Evolutionary conservation across 2,888 invertebrate genomes (phyloP), one percentile per base, ranked within the genome.

Genomic region (Platycheirus rosarum): DNA sequence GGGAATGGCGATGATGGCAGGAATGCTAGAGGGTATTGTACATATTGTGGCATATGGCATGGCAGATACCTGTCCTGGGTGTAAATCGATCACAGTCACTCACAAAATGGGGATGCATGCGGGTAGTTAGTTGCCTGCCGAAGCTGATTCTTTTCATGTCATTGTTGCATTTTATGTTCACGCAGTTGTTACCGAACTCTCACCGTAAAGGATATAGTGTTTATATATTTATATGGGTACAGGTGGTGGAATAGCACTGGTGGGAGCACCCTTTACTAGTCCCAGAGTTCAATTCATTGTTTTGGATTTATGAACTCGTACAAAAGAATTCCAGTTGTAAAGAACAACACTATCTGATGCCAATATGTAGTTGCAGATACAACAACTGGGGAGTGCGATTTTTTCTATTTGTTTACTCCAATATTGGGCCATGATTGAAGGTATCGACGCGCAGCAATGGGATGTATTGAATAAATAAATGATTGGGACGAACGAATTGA

Each of bases 71-170:
- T 82, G 76, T 60, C 35, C 35, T 23, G 29, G 32, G 68, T 77
- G 63, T 53, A 71, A 82, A 82, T 82, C 82, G 68, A 82, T 82
- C 82, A 82, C 68, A 77, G 62, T 71, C 70, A 53, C 48, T 80
- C 48, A 48, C 20, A 37, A 44, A 55, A 42, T 70, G 46, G 46
- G 20, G 37, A 13, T 40, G 8, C 13, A 46, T 11, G 7, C 8
- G 13, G 9, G n/a, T n/a, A n/a, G n/a, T n/a, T n/a, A 14, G 11
- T 2, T 5, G n/a, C 18, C 9, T 35, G 57, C 23, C 63, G 23
- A 20, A 51, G 40, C 53, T 40, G 76, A 49, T 76, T 76, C 49
- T 53, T 65, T 35, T 69, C 42, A 62, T 68, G 53, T 63, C 35
- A 69, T 69, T 65, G 65, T 71, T 49, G 65, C 55, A 48, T 65